Evolutionary conservation across 2,888 invertebrate species (phyloP), one percentile per base, ranked within the genome.

Genomic region (Phyllotreta cruciferae): DNA sequence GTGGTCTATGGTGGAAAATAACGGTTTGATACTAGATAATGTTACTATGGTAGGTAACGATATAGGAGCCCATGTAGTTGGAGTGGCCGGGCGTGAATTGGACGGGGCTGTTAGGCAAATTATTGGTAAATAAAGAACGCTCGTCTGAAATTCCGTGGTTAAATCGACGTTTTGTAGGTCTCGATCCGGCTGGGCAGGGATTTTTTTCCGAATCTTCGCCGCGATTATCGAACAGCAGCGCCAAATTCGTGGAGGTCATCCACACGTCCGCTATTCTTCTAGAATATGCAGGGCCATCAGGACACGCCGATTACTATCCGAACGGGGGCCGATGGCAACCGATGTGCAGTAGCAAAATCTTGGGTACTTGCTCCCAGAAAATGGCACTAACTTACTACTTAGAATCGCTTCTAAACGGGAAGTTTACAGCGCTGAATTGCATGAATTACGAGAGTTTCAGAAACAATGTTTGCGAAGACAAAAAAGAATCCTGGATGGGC

Each of bases 221-320:
- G n/a, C 76, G 79, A 44, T 56, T 81, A 35, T 77, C 79, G 57
- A 58, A 69, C 6, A 70, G 70, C 11, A 80, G 80, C 66, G 81
- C 75, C 0, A 61, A 73, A 41, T 76, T 76, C 57, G 80, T 81
- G 0, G 76, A 80, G 45, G 68, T 78, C 4, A 77, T 81, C 37
- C 81, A 81, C 63, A 79, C 80, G 3, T 71, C 69, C 37, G 70
- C 63, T 11, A 60, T 63, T n/a, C 14, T 60, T n/a, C 56, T 72
- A 1, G 74, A 74, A 6, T 67, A 70, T 47, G 37, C 34, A 6
- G 53, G 49, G 1, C 56, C 75, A 7, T 68, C 79, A 45, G 81
- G 81, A 8, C 71, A 79, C 61, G 71, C 74, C 10, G 81, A 81
- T 69, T 79, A 74, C 63, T 80, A 66, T 62, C 80, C 80, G 5